A percentile compares a stretch with the other conserved stretches of the same genome.
Evolutionary conservation across 2,888 invertebrate species (phyloP).

Genomic region (Tetheella fluctuosa): DNA sequence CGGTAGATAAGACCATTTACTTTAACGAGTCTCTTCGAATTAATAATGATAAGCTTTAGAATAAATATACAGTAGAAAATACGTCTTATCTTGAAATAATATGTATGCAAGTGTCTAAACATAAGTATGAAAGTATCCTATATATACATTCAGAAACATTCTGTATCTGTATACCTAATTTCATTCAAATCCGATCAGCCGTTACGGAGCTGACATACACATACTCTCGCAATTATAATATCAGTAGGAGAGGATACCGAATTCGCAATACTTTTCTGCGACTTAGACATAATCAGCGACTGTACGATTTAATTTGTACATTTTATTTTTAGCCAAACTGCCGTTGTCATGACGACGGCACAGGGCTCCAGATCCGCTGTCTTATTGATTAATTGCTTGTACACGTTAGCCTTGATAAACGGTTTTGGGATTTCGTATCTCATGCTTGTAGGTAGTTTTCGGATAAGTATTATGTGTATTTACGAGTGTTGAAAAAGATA

Average conservation of each 20-base stretch:
- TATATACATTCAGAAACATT: too few relatives aligned
- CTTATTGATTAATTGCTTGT: conserved; percentile 68
- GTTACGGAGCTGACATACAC: too few relatives aligned
- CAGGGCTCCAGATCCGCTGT: conserved; percentile 47
- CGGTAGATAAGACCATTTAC: background rate
- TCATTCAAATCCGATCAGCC: too few relatives aligned
- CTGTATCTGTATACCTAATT: too few relatives aligned
- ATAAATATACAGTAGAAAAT: background rate
- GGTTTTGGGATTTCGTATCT: conserved; percentile 28
- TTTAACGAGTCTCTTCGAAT: background rate
- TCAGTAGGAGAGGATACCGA: too few relatives aligned
- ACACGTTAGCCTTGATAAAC: conserved; percentile 55
- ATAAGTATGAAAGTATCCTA: too few relatives aligned
- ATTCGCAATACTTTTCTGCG: background rate
- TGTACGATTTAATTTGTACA: conserved; percentile 22
- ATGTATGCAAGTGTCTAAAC: too few relatives aligned
- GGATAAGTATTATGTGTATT: background rate
- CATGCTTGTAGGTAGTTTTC: background rate
- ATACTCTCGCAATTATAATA: too few relatives aligned
- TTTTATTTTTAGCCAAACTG: conserved; percentile 42
- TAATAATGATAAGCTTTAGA: background rate
- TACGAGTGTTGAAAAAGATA: background rate
- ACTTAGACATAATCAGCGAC: conserved; percentile 1
- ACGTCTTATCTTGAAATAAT: too few relatives aligned
- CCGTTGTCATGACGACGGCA: conserved; percentile 50